Percentiles rank a stretch among this genome's conserved stretches.
phyloP scores from a whole-genome alignment of 2,888 invertebrate genomes.

The Cantharis flavilabris region DNA sequence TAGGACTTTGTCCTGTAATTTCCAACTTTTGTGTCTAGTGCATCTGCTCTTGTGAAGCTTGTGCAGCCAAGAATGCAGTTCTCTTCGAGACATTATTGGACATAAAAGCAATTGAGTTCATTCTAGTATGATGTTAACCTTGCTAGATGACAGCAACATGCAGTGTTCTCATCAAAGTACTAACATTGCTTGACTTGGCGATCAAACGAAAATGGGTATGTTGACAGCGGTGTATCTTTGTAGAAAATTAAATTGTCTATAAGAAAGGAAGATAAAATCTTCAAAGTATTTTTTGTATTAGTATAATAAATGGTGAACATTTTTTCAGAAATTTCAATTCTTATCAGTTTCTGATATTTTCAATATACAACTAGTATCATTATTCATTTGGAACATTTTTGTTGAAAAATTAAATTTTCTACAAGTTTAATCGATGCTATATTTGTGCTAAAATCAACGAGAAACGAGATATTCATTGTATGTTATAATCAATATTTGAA shows the following conservation, averaged over 20 bases:
- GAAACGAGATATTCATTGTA: not conserved
- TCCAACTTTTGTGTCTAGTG: not conserved
- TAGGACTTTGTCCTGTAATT: not conserved
- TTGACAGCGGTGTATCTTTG: not conserved
- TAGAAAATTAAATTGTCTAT: too few relatives aligned
- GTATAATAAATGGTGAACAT: too few relatives aligned
- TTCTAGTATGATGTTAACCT: not conserved
- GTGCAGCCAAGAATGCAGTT: not conserved
- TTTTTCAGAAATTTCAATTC: too few relatives aligned
- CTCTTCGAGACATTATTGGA: not conserved
- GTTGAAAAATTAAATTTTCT: too few relatives aligned
- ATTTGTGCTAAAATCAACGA: not conserved
- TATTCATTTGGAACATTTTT: too few relatives aligned
- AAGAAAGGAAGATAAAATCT: too few relatives aligned
- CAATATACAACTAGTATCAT: too few relatives aligned
- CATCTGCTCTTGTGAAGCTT: not conserved
- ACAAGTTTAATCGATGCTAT: not conserved
- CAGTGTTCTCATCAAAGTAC: too few relatives aligned
- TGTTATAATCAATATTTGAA: too few relatives aligned
- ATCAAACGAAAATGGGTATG: not conserved
- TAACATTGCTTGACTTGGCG: not conserved
- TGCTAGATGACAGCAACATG: not conserved
- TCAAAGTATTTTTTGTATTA: too few relatives aligned
- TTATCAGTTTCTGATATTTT: too few relatives aligned
- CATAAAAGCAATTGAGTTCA: not conserved